Base-by-base conservation (phyloP, 2,888 invertebrate species). In the Aphidoletes aphidimyza region DNA sequence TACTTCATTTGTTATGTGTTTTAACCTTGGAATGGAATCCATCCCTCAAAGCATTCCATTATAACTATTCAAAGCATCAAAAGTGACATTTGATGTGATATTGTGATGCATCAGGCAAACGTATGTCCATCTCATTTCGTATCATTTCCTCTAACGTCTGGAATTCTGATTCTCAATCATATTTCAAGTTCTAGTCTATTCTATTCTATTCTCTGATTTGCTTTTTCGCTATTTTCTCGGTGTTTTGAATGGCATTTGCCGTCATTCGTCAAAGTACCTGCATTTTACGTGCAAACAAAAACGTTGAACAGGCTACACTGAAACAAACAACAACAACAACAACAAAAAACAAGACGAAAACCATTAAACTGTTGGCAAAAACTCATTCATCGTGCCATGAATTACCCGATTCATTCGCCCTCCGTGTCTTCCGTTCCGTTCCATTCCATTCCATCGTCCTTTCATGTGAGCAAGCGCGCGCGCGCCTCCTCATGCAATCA, bases 81-180 rank as follows among this genome's bases (percentile, higher is more conserved):
- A 6, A 54, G 19, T 17, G 47, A 47, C 47, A 19, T 11, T n/a
- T n/a, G n/a, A n/a, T n/a, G n/a, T n/a, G n/a, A n/a, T n/a, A n/a
- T 19, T 17, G 1, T n/a, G 14, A 69, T 69, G 69, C 69, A 69
- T 69, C 14, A n/a, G n/a, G 34, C 69, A 69, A 69, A 34, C 69
- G 30, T 30, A 69, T n/a, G n/a, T 69, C 30, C 69, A 69, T 69
- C 14, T 34, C 30, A 14, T 69, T 69, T 69, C 1, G 30, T 69
- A 69, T 69, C 69, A 30, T 69, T 69, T 69, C 69, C 69, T 69
- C 17, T 34, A 69, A 30, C 69, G 69, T 69, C 69, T 30, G 34
- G 30, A 69, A 2, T 30, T 30, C 34, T 69, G 0, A 69, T 69
- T 69, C 69, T 69, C 30, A 69, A 30, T 69, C 34, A 69, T 69